Percentiles rank a stretch among this genome's conserved stretches.
These are phyloP conservation scores for Sciurus niger DNA, from an alignment of 2,113 vertebrate species.

Conservation along the genomic window DNA sequence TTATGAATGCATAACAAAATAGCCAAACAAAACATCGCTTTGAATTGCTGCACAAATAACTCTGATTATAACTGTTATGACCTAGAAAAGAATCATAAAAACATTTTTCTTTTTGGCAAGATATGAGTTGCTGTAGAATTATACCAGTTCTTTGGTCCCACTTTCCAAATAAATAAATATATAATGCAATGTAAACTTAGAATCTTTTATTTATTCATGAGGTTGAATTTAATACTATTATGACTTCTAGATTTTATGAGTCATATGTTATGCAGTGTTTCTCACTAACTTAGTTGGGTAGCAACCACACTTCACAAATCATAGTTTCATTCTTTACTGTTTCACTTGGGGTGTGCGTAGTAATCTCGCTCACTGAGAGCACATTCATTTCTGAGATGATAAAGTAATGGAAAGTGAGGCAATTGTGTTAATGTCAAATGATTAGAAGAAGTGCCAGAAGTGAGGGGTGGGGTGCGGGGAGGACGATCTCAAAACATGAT, in stretches of 20 bases:
- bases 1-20: slow-evolving; percentile 85
- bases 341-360: slow-evolving; percentile 68
- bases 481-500: slow-evolving; percentile 66
- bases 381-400: slow-evolving; percentile 77
- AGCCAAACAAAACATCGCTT: slow-evolving; percentile 82
- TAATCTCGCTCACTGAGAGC: slow-evolving; percentile 71
- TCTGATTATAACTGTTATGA: slow-evolving; percentile 84
- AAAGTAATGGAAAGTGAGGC: slow-evolving; percentile 71
- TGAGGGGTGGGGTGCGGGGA: slow-evolving; percentile 33
- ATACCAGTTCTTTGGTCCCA: slow-evolving; percentile 84
- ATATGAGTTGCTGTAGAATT: slow-evolving; percentile 85
- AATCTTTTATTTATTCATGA: slow-evolving; percentile 91
- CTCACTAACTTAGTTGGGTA: slow-evolving; percentile 84
- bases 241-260: slow-evolving; percentile 89
- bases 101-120: slow-evolving; percentile 82
- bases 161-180: slow-evolving; percentile 89
- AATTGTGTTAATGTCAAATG: slow-evolving; percentile 81
- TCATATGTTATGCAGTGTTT: slow-evolving; percentile 83
- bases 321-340: slow-evolving; percentile 80
- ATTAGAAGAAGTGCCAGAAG: slow-evolving; percentile 75
- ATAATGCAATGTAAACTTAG: slow-evolving; percentile 89
- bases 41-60: slow-evolving; percentile 86
- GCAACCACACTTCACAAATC: slow-evolving; percentile 81
- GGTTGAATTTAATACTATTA: slow-evolving; percentile 88
- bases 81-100: slow-evolving; percentile 84